Base-by-base conservation (phyloP, 2,797 vertebrate species). In the Botia kubotai region DNA sequence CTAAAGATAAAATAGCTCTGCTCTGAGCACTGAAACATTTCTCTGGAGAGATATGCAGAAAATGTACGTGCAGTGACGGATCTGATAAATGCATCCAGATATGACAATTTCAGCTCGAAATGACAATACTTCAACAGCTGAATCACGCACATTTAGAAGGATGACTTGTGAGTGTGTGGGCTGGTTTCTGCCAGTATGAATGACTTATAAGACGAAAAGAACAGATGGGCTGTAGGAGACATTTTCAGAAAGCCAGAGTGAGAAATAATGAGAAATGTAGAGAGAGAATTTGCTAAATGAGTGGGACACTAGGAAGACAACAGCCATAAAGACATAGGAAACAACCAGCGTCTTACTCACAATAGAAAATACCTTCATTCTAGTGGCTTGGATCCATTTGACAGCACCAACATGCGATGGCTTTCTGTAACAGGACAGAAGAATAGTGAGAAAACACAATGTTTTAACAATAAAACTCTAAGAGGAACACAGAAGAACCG, bases 221-320 rank as follows among this genome's bases (percentile, higher is more conserved):
- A 80, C 85, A 87, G 90, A 91, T 83, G 83, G 89, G 89, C 87
- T 83, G 86, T 87, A 83, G 84, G 87, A 89, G 87, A 88, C 68
- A 75, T 79, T 74, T 69, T 86, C 82, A 86, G 82, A 60, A 73
- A 73, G 17, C 70, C 33, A 77, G 84, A 86, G 50, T 75, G 83
- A 50, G 57, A 82, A 82, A 60, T 50, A 68, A 70, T 16, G 53
- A 76, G 69, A 75, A 77, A 73, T 53, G 26, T 23, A 66, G 62
- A 53, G 33, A 53, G 33, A 50, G 73, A 75, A 74, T 53, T 33
- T 76, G 66, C 73, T 80, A 72, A 72, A 81, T 68, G 77, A 84
- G 84, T 88, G 78, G 78, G 78, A 74, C 21, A 73, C 70, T 13
- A 72, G 69, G 48, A 72, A 79, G 77, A 65, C 77, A 43, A 80